Conservation (phyloP, 2,888 invertebrate genomes). For the Bellardia pandia region DNA sequence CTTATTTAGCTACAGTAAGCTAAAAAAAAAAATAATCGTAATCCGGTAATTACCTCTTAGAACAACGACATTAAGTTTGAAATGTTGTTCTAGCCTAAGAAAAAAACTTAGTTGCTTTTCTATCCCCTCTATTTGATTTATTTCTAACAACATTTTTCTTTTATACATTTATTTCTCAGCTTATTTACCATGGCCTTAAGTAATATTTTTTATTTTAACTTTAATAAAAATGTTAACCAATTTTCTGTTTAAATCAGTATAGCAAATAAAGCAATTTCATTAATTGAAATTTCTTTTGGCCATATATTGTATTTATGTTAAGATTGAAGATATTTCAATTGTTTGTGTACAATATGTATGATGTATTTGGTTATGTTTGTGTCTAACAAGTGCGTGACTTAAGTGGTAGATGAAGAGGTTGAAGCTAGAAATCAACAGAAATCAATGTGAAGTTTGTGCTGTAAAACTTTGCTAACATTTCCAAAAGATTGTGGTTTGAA, state of each 20-base stretch:
- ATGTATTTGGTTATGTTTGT: not conserved
- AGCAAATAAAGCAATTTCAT: conserved; percentile 44
- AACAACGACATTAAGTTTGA: conserved; percentile 66
- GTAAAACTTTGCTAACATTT: not conserved
- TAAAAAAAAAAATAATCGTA: conserved; percentile 23
- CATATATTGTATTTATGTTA: not conserved
- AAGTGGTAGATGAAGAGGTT: conserved; percentile 30
- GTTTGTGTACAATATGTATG: not conserved
- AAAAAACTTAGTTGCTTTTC: conserved; percentile 3
- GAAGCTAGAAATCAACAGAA: not conserved
- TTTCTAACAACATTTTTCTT: not conserved
- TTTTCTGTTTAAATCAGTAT: not conserved
- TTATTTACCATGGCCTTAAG: not conserved
- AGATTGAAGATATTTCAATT: conserved; percentile 17
- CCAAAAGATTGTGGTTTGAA: no score
- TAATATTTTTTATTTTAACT: conserved; percentile 7
- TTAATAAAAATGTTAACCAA: conserved; percentile 4
- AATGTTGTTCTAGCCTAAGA: conserved; percentile 34
- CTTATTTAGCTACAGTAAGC: conserved; percentile 3
- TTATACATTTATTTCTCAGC: not conserved
- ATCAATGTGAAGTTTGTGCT: conserved; percentile 11
- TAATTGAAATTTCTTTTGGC: conserved; percentile 47
- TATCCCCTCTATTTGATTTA: not conserved
- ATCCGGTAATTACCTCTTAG: conserved; percentile 63
- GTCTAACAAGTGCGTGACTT: conserved; percentile 28